A percentile compares a stretch with the other conserved stretches of the same genome.
phyloP scores from a whole-genome alignment of 2,113 vertebrate species.

The Leucosticte australis region DNA sequence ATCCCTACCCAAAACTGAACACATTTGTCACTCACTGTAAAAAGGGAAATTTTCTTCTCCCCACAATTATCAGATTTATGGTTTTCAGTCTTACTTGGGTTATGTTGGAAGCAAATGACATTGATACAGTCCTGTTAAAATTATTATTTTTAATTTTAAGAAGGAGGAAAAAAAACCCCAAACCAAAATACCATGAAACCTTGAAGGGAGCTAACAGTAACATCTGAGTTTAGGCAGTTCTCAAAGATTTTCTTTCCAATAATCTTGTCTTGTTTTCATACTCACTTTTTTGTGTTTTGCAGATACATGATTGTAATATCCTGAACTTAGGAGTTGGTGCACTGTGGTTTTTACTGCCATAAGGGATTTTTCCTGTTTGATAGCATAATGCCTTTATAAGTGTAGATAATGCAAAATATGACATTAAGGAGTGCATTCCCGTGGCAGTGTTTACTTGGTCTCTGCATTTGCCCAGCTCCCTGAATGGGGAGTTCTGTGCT shows the following conservation, averaged over 20 bases:
- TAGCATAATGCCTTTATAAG: not conserved
- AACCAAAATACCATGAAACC: not conserved
- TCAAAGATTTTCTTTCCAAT: not conserved
- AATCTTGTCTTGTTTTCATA: not conserved
- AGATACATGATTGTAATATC: not conserved
- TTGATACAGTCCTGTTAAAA: not conserved
- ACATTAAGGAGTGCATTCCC: not conserved
- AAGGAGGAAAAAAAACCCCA: not conserved
- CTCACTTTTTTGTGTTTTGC: not conserved
- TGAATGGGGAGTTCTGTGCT: conserved; percentile 27
- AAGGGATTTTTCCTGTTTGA: not conserved
- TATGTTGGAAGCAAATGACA: not conserved
- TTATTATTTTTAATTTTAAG: not conserved
- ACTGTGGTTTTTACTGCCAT: not conserved
- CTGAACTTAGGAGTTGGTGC: not conserved
- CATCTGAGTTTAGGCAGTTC: not conserved
- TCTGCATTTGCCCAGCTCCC: not conserved
- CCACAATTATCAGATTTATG: not conserved
- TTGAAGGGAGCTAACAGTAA: not conserved
- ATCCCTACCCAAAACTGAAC: not conserved
- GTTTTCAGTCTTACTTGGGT: not conserved
- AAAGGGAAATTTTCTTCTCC: not conserved
- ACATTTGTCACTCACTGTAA: not conserved
- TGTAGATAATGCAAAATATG: not conserved
- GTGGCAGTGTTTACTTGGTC: not conserved